Conservation (phyloP, 2,113 vertebrate species). For the Gopherus evgoodei region DNA sequence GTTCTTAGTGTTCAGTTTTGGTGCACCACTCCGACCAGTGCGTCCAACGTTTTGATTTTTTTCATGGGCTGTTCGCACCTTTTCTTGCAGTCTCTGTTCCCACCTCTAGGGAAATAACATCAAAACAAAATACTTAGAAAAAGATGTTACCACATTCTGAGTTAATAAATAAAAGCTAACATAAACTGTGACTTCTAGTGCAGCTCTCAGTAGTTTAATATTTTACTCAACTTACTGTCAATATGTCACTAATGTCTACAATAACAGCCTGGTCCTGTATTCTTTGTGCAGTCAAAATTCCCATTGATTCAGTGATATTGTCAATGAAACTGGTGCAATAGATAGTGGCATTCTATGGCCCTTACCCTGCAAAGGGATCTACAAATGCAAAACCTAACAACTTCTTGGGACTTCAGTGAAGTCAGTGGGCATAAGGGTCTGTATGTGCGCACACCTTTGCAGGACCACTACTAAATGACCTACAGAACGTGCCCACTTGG, state of each 20-base stretch:
- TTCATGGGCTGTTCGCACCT: conserved; percentile 63
- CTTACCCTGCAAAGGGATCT: background rate
- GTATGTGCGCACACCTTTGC: background rate
- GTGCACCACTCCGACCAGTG: conserved; percentile 72
- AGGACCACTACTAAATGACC: background rate
- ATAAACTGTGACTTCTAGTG: background rate
- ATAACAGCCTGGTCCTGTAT: accelerated
- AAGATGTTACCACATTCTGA: background rate
- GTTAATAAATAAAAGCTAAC: background rate
- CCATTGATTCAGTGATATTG: background rate
- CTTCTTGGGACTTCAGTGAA: background rate
- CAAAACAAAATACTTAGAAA: background rate
- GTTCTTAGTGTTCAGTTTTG: conserved; percentile 73
- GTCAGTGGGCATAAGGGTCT: background rate
- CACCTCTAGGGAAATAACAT: conserved; percentile 76
- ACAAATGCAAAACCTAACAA: accelerated
- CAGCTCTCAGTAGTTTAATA: background rate
- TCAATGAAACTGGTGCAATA: background rate
- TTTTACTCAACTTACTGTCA: background rate
- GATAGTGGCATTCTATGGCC: accelerated
- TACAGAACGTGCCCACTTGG: accelerated
- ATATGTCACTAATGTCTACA: background rate
- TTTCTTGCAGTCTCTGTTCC: conserved; percentile 84
- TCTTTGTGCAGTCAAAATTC: background rate
- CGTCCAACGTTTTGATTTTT: conserved; percentile 75